Evolutionary conservation across 2,113 vertebrate genomes (phyloP), one percentile per base, ranked within the genome.

Genomic region (Echinops telfairi): DNA sequence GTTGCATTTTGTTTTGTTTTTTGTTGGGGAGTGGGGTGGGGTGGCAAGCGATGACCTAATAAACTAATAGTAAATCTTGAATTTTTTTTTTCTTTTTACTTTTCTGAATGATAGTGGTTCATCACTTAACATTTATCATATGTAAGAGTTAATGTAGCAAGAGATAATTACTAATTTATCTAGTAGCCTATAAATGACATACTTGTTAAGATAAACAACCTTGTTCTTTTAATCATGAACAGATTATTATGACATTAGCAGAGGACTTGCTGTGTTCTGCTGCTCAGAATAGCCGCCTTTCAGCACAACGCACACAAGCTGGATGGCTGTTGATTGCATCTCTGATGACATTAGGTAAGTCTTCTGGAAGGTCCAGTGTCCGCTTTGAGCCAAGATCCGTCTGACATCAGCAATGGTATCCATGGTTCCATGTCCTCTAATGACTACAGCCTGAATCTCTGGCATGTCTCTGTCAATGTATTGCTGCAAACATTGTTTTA

Each of bases 191-290:
- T 94, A 38, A 97, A 76, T 23, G 96, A 97, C 77, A 33, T 4
- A 47, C 25, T 47, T 84, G 93, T 43, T 90, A 27, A 66, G 23
- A 66, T 29, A 68, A 29, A 68, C 29, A 29, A 31, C 29, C 25
- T 90, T 96, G 43, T 96, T 88, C 76, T 92, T 97, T 94, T 90
- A 2, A 88, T n/a, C 33, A n/a, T 93, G 57, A 97, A 38, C 78
- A 99, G 99, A 95, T 98, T 93, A 98, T 99, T 62, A 98, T 99
- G 98, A 93, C 88, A 38, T 97, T 99, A 96, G 99, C 99, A 70
- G 99, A 99, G 79, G 99, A 99, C 93, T 97, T 99, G 87, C 96
- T 99, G 86, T 98, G 99, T 89, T 99, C 99, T 83, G 99, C 99
- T 71, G 95, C 98, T 94, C 99, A 99, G 95, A 99, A 98, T 96